phyloP scores from a whole-genome alignment of 2,797 vertebrate genomes.

The Enteromius afrohamiltoni region DNA sequence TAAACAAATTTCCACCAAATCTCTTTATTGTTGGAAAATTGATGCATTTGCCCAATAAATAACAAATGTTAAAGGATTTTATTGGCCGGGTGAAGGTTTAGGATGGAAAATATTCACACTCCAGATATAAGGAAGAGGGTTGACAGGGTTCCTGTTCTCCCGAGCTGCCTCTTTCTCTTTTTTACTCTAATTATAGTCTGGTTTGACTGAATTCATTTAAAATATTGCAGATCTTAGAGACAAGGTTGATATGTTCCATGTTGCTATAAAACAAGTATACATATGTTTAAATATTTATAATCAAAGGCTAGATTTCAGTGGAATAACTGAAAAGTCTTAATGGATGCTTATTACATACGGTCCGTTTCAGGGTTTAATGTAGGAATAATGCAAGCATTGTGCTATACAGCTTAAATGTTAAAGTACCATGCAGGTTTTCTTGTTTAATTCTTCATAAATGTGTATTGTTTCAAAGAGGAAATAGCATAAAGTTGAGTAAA shows the following conservation, averaged over 20 bases:
- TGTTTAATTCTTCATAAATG: not conserved
- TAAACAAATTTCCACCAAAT: constrained; percentile 12
- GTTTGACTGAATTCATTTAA: not conserved
- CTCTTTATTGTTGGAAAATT: constrained; percentile 38
- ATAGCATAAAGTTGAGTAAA: not conserved
- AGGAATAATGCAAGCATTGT: not conserved
- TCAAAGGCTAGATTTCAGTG: not conserved
- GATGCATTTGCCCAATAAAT: constrained; percentile 41
- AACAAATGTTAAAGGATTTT: constrained; percentile 18
- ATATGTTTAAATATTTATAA: not conserved
- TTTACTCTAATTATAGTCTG: constrained; percentile 17
- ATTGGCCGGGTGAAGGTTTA: constrained; percentile 24
- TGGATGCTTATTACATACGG: not conserved
- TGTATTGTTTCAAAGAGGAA: not conserved
- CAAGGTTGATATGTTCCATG: not conserved
- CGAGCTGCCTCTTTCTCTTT: not conserved
- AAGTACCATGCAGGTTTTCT: not conserved
- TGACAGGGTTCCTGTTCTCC: not conserved
- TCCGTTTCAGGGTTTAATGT: not conserved
- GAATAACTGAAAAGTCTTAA: constrained; percentile 6
- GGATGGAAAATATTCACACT: constrained; percentile 33
- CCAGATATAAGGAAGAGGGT: not conserved
- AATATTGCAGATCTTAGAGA: not conserved
- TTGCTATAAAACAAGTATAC: not conserved
- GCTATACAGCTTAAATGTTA: not conserved